A percentile compares a stretch with the other conserved stretches of the same genome.
These are phyloP conservation scores for Melipona bicolor DNA, from an alignment of 2,888 invertebrate species.

Conservation along the genomic window DNA sequence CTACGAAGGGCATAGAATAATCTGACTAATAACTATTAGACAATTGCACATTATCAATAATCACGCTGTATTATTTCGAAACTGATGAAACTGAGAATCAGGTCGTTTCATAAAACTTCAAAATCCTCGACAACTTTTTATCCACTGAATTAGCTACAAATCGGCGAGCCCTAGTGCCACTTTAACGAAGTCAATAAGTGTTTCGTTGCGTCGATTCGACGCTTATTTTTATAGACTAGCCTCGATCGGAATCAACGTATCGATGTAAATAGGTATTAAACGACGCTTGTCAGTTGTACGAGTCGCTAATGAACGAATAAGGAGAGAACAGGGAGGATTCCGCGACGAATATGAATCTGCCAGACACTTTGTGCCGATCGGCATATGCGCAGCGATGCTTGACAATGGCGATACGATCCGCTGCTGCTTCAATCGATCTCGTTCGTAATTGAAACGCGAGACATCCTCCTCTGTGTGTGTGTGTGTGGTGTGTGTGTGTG, in stretches of 20 bases:
- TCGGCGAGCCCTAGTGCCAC: too few relatives aligned
- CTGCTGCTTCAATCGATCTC: slow-evolving; percentile 36
- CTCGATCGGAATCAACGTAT: neutral
- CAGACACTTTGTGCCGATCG: slow-evolving; percentile 42
- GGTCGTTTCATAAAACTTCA: too few relatives aligned
- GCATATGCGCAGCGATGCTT: slow-evolving; percentile 50
- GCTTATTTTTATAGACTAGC: too few relatives aligned
- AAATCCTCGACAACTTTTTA: too few relatives aligned
- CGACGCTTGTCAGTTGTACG: slow-evolving; percentile 16
- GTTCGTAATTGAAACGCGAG: slow-evolving; percentile 56
- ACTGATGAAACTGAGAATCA: too few relatives aligned
- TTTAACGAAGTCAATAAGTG: neutral
- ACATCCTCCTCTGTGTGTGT: neutral
- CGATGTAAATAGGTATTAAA: slow-evolving; percentile 11
- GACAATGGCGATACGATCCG: slow-evolving; percentile 51
- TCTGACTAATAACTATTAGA: too few relatives aligned
- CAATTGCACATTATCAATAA: too few relatives aligned
- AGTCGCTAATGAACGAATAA: slow-evolving; percentile 47
- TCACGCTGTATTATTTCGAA: too few relatives aligned
- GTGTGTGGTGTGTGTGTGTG: neutral
- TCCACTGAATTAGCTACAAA: too few relatives aligned
- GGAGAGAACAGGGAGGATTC: slow-evolving; percentile 25
- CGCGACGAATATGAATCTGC: slow-evolving; percentile 40
- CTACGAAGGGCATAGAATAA: too few relatives aligned
- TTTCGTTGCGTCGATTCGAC: neutral